Evolutionary conservation across 2,113 vertebrate genomes (phyloP).

Genomic region (Thunnus maccoyii): DNA sequence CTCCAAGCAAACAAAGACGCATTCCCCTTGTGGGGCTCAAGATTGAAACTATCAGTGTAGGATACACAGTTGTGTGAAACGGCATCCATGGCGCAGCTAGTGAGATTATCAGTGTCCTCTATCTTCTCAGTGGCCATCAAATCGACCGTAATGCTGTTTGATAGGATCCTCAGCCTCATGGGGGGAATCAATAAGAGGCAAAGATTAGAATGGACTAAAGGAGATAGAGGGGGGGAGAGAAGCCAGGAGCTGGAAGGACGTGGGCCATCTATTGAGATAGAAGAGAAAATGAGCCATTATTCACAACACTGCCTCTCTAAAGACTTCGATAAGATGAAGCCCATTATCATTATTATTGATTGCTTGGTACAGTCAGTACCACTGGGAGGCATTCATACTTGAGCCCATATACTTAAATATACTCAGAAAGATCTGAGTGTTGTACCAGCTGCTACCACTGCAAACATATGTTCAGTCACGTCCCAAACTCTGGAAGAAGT

Average conservation of each 20-base stretch:
- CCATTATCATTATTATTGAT: conserved; percentile 81
- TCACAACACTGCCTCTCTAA: conserved; percentile 75
- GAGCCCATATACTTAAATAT: conserved; percentile 41
- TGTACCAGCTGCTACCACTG: conserved; percentile 39
- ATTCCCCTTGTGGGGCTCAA: neutral
- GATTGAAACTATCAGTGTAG: conserved; percentile 39
- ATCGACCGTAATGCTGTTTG: conserved; percentile 73
- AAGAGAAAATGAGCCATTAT: conserved; percentile 80
- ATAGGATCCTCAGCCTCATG: conserved; percentile 66
- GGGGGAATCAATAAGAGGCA: conserved; percentile 76
- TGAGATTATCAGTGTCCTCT: conserved; percentile 69
- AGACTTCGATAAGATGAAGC: conserved; percentile 72
- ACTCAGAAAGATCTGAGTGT: conserved; percentile 37
- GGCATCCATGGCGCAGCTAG: conserved; percentile 31
- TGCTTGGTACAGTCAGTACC: conserved; percentile 38
- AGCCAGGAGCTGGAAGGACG: conserved; percentile 56
- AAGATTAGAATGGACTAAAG: conserved; percentile 74
- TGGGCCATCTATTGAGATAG: conserved; percentile 68
- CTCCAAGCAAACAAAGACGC: conserved; percentile 33
- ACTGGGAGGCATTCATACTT: conserved; percentile 49
- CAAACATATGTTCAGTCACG: conserved; percentile 43
- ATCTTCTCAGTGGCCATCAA: conserved; percentile 71
- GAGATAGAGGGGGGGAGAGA: conserved; percentile 59
- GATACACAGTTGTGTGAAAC: conserved; percentile 43
- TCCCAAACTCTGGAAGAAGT: conserved; percentile 8